Base-by-base conservation (phyloP, 2,797 vertebrate genomes). In the Pseudochirops corinnae region DNA sequence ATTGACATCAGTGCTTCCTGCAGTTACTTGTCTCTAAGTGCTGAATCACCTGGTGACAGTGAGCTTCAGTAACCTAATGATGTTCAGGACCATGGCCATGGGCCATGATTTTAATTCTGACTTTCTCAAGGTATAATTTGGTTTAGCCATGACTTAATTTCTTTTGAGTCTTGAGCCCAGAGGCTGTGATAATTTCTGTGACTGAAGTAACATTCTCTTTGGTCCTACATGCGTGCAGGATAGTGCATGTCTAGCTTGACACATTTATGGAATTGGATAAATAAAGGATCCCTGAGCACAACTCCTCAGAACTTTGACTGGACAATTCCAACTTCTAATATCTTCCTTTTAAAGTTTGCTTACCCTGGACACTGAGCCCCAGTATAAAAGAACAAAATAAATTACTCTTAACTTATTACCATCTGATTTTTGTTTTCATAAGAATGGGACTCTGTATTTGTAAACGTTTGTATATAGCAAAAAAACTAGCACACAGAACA, bases 91-190 rank as follows among this genome's bases (percentile, higher is more conserved):
- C 94, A 95, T 91, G 39, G 90, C 94, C 96, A 90, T 95, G 90
- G 82, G 93, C 67, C 93, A 92, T 18, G 5, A 90, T 93, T 97
- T 94, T 56, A 92, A 93, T 52, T 93, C 90, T 94, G 91, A 94
- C 74, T 94, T 97, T 96, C 91, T 92, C 33, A 55, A 55, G 93
- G 95, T 21, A 92, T 95, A 95, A 97, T 97, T 95, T 94, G 82
- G 95, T 97, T 96, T 93, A 94, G 56, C 60, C 62, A 93, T 74
- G 93, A 97, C 91, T 96, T 97, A 95, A 97, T 97, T 97, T 96
- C 93, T 97, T 98, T 93, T 67, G 93, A 94, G 90, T 33, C 92
- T 91, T 94, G 91, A 93, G 92, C 91, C 94, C 91, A 96, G 67
- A 10, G 90, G 92, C 82, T 95, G 56, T 92, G 94, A 90, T 93